Evolutionary conservation across 1,140 invertebrate genomes (phyloP), one percentile per base, ranked within the genome.

Genomic region (Popillia japonica): DNA sequence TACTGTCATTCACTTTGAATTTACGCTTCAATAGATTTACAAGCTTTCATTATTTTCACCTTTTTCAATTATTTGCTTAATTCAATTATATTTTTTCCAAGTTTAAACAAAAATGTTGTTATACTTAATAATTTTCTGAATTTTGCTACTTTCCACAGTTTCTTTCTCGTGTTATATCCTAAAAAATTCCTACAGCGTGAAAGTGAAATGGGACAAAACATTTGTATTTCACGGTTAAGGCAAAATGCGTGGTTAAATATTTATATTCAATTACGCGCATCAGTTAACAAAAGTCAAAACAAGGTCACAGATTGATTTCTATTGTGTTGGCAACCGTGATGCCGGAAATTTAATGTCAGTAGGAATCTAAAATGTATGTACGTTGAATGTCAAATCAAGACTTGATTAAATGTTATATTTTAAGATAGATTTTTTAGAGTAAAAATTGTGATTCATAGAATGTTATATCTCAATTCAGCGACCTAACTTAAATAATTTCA

Each of bases 161-260:
- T 23, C 61, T 27, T 68, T 34, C 27, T 34, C 2, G 27, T 34
- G 1, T 22, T 23, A 27, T 10, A 68, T 27, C 23, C 0, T 34
- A 27, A 34, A 68, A 68, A 68, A 23, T 68, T 17, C 48, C 11
- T 40, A 73, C 22, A 20, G 10, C 20, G n/a, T 68, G 68, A 22
- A 74, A 74, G 17, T 75, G 77, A 74, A 74, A 74, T 48, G 27
- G n/a, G 42, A 72, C 42, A 72, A 77, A 48, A 0, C 34, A 34
- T 14, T 74, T 48, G 41, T 40, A 22, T 74, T 20, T 40, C 61
- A 27, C 22, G 61, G 22, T 68, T 68, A 68, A 68, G 61, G 61
- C 27, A 27, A 68, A 68, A 27, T 34, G 27, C 61, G 2, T 8
- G 10, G 22, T 68, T 68, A 68, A 68, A 27, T 68, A 68, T 68